Conservation (phyloP, 2,797 vertebrate genomes). For the Falco peregrinus region DNA sequence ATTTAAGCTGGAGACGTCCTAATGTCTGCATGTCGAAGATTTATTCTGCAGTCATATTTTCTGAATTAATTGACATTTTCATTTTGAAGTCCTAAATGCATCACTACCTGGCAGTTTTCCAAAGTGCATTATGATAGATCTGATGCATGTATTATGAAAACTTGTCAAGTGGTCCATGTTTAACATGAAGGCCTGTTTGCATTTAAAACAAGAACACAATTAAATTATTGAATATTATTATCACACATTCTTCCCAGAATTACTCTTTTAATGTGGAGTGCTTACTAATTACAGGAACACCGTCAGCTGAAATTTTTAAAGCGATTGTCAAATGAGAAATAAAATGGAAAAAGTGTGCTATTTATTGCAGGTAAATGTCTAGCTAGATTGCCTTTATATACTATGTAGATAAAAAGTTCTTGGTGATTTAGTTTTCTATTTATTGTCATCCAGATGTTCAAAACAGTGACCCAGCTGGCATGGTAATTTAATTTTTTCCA, state of each 20-base stretch:
- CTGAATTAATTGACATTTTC: neutral
- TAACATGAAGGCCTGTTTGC: neutral
- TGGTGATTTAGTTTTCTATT: neutral
- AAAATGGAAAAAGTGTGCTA: neutral
- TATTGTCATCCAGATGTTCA: neutral
- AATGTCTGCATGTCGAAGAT: neutral
- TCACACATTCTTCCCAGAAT: neutral
- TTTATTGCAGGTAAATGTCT: neutral
- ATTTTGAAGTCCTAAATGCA: neutral
- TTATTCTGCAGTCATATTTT: neutral
- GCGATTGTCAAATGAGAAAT: neutral
- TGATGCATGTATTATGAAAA: neutral
- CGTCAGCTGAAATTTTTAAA: neutral
- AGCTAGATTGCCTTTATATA: neutral
- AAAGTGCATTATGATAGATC: neutral
- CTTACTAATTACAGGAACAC: neutral
- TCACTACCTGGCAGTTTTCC: neutral
- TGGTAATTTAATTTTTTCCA: neutral
- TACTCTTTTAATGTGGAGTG: neutral
- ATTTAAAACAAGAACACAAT: neutral
- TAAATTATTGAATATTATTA: neutral
- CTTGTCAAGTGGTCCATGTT: neutral
- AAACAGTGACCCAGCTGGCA: neutral
- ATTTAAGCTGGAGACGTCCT: neutral
- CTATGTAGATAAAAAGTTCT: neutral